Conservation (phyloP, 2,888 invertebrate genomes). For the Imbricaverruca yamaguchii region DNA sequence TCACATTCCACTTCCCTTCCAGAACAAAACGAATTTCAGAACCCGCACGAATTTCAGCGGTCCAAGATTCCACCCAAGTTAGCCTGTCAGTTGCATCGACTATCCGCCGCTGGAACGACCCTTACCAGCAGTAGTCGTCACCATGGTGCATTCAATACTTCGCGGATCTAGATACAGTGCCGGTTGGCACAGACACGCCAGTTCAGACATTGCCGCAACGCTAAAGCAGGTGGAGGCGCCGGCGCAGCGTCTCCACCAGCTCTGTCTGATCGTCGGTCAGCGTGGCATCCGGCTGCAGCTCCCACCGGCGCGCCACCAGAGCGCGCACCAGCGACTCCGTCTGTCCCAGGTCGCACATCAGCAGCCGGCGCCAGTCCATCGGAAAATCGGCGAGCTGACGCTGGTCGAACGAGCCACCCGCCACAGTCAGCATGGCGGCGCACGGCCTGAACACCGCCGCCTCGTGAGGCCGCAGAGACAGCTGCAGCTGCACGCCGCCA, state of each 20-base stretch:
- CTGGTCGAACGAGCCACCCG: background rate
- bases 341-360: background rate
- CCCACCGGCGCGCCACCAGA: slow-evolving; percentile 18
- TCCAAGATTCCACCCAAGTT: too few species aligned
- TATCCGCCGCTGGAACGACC: too few species aligned
- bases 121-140: too few species aligned
- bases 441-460: background rate
- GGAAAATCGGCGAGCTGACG: background rate
- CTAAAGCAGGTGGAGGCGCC: background rate
- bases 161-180: too few species aligned
- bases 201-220: too few species aligned
- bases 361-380: background rate
- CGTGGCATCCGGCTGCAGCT: slow-evolving; percentile 1
- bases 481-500: background rate
- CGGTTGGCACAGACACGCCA: too few species aligned
- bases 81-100: too few species aligned
- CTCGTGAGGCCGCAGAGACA: background rate
- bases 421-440: background rate
- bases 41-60: too few species aligned
- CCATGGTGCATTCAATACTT: too few species aligned
- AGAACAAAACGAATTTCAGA: too few species aligned
- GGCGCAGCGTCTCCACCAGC: background rate
- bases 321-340: background rate
- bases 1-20: too few species aligned
- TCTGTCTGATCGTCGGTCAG: background rate